Evolutionary conservation across 2,113 vertebrate species (phyloP).

Genomic region (Burhinus bistriatus): DNA sequence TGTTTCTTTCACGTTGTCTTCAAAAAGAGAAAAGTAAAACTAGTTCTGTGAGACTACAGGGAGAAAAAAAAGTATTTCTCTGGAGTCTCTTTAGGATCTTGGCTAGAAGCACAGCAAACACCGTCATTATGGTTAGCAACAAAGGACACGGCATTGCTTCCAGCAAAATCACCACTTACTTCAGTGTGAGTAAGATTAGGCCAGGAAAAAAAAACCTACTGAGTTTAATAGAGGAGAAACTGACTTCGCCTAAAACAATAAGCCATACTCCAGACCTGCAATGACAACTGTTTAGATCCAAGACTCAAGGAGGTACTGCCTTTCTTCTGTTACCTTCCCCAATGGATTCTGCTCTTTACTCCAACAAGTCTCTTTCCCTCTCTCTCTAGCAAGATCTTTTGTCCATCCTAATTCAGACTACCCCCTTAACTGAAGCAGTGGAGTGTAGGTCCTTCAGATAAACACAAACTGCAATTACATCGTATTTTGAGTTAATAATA

Average conservation of each 20-base stretch:
- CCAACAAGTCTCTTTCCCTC: neutral
- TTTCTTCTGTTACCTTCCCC: neutral
- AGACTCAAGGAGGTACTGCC: neutral
- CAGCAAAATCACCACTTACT: conserved; percentile 17
- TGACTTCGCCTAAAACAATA: conserved; percentile 1
- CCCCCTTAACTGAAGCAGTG: neutral
- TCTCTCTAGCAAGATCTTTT: neutral
- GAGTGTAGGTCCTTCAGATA: conserved; percentile 27
- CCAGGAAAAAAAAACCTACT: neutral
- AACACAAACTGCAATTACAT: conserved; percentile 33
- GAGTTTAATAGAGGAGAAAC: neutral
- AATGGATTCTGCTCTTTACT: neutral
- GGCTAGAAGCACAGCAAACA: neutral
- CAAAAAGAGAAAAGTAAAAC: conserved; percentile 27
- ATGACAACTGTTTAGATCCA: neutral
- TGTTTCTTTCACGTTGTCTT: neutral
- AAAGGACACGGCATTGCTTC: neutral
- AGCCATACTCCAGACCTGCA: neutral
- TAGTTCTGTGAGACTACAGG: neutral
- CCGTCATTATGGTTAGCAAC: conserved; percentile 10
- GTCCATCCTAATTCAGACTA: neutral
- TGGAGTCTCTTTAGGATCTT: conserved; percentile 1
- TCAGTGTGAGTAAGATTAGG: conserved; percentile 4
- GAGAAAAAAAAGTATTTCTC: neutral
- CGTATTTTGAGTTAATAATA: conserved; percentile 17